Evolutionary conservation across 2,888 invertebrate species (phyloP).

Genomic region (Idaea biselata): DNA sequence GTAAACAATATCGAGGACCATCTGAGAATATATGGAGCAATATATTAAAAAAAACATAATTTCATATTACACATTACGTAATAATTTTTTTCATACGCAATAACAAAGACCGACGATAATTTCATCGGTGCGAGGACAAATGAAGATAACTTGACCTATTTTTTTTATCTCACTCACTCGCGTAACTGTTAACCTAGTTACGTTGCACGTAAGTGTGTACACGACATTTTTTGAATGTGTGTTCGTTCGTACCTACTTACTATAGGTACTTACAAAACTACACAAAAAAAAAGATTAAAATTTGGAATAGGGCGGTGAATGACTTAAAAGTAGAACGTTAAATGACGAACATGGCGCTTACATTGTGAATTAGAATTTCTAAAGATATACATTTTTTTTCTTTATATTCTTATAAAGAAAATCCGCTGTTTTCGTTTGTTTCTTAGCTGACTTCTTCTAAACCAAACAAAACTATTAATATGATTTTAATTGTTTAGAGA

Average conservation of each 20-base stretch:
- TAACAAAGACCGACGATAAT: constrained; percentile 63
- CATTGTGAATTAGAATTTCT: neutral
- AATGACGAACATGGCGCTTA: neutral
- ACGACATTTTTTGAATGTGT: constrained; percentile 25
- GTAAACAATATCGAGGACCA: neutral
- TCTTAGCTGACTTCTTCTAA: too few relatives aligned
- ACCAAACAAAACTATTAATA: too few relatives aligned
- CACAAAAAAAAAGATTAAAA: constrained; percentile 18
- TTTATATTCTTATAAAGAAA: too few relatives aligned
- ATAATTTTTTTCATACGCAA: constrained; percentile 62
- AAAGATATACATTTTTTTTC: neutral
- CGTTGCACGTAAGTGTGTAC: constrained; percentile 54
- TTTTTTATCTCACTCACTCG: constrained; percentile 73
- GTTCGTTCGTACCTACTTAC: neutral
- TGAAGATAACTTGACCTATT: constrained; percentile 80
- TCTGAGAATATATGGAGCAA: neutral
- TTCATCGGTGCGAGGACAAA: constrained; percentile 75
- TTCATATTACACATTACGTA: constrained; percentile 67
- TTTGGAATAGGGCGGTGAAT: constrained; percentile 18
- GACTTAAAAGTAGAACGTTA: constrained; percentile 15
- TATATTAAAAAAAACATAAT: neutral
- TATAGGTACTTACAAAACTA: neutral
- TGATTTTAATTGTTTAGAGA: too few relatives aligned
- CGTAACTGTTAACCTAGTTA: constrained; percentile 73
- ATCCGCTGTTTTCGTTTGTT: too few relatives aligned